phyloP scores from a whole-genome alignment of 2,113 vertebrate species.

The Theristicus caerulescens region DNA sequence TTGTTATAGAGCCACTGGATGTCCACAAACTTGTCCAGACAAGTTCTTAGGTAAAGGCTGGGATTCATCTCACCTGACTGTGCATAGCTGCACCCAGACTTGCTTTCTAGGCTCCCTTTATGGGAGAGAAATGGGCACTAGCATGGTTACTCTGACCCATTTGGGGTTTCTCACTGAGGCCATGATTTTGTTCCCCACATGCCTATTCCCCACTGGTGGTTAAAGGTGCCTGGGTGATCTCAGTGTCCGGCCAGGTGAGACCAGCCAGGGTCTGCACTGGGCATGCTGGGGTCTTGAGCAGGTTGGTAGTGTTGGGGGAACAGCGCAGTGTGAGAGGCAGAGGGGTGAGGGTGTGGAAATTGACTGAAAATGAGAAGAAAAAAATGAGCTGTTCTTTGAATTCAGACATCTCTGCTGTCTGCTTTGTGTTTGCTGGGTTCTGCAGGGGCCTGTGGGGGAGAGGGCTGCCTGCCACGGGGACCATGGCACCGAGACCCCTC shows the following conservation, averaged over 20 bases:
- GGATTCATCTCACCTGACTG: background rate
- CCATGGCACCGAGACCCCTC: accelerated
- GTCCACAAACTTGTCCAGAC: background rate
- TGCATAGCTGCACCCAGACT: background rate
- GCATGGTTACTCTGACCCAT: background rate
- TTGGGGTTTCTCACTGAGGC: background rate
- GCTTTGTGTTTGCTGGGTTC: background rate
- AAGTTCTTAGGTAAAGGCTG: background rate
- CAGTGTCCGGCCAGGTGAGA: background rate
- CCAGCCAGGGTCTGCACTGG: background rate
- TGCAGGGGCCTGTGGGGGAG: accelerated
- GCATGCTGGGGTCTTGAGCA: background rate
- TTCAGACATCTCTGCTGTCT: background rate
- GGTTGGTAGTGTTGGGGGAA: background rate
- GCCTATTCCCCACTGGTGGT: background rate
- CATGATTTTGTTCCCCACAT: background rate
- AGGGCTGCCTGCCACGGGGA: accelerated
- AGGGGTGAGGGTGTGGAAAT: background rate
- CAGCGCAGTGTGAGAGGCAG: background rate
- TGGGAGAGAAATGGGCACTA: background rate
- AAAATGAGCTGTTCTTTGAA: background rate
- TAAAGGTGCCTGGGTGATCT: background rate
- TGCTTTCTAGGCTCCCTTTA: background rate
- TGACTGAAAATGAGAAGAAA: background rate
- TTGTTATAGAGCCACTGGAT: background rate